phyloP scores from a whole-genome alignment of 1,140 invertebrate genomes.

The Frieseomelitta varia region DNA sequence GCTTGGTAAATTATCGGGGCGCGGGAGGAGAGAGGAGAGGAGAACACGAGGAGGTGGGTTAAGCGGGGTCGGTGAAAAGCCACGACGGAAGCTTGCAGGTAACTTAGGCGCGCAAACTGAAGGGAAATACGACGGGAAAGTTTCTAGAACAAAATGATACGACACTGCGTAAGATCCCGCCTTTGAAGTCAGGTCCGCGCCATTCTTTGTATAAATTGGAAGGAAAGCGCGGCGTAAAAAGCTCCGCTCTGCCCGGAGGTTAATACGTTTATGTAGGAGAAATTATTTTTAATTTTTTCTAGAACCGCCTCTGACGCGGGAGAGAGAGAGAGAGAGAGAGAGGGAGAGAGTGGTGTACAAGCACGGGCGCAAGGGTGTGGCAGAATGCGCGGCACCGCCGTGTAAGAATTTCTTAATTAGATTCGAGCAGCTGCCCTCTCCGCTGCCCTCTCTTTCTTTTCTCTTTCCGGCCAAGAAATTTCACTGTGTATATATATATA shows the following conservation, averaged over 20 bases:
- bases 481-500: slow-evolving; percentile 1
- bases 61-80: slow-evolving; percentile 41
- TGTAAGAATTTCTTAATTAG: slow-evolving; percentile 77
- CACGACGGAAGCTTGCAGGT: slow-evolving; percentile 36
- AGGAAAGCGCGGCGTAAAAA: slow-evolving; percentile 56
- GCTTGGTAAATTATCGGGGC: slow-evolving; percentile 24
- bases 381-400: slow-evolving; percentile 58
- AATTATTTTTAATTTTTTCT: slow-evolving; percentile 76
- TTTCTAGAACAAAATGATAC: slow-evolving; percentile 65
- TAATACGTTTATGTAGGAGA: slow-evolving; percentile 73
- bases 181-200: slow-evolving; percentile 64
- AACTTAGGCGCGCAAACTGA: slow-evolving; percentile 50
- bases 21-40: too few relatives aligned
- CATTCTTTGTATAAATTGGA: slow-evolving; percentile 70
- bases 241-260: slow-evolving; percentile 52
- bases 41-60: slow-evolving; percentile 10
- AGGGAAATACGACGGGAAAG: slow-evolving; percentile 55
- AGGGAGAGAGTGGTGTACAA: slow-evolving; percentile 14
- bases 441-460: slow-evolving; percentile 51
- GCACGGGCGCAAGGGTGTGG: slow-evolving; percentile 26
- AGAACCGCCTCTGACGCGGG: slow-evolving; percentile 41
- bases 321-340: too few relatives aligned
- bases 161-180: slow-evolving; percentile 64
- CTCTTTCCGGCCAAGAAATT: slow-evolving; percentile 56
- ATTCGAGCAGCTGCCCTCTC: slow-evolving; percentile 62